These are phyloP conservation scores for Thunnus maccoyii DNA, from an alignment of 2,113 vertebrate species.

Conservation along the genomic window DNA sequence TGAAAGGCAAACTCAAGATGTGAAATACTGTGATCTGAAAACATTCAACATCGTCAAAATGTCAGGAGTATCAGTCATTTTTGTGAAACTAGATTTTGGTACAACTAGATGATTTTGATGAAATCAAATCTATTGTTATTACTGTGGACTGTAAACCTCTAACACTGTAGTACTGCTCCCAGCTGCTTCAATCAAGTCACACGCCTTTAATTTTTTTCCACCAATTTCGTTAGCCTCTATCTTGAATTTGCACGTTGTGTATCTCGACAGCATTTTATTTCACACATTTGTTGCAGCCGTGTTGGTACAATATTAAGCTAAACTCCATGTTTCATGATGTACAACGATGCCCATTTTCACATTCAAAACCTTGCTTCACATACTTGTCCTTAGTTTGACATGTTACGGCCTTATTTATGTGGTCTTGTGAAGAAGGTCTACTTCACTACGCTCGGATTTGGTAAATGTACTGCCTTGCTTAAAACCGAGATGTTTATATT, in stretches of 20 bases:
- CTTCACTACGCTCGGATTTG: slow-evolving; percentile 16
- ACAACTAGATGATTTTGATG: not conserved
- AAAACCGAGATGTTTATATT: slow-evolving; percentile 41
- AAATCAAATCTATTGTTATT: slow-evolving; percentile 6
- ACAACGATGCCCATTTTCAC: not conserved
- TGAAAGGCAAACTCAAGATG: slow-evolving; percentile 47
- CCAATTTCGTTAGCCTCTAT: not conserved
- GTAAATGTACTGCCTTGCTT: slow-evolving; percentile 15
- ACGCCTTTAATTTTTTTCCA: not conserved
- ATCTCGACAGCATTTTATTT: not conserved
- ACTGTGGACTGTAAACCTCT: slow-evolving; percentile 10
- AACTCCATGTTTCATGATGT: not conserved
- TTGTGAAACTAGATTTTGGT: slow-evolving; percentile 18
- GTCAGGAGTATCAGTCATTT: slow-evolving; percentile 7
- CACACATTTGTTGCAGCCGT: not conserved
- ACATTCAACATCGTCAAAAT: slow-evolving; percentile 1
- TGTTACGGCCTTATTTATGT: slow-evolving; percentile 48
- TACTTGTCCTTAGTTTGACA: slow-evolving; percentile 10
- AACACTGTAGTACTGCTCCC: not conserved
- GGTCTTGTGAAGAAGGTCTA: slow-evolving; percentile 29
- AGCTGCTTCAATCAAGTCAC: slow-evolving; percentile 14
- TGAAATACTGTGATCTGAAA: slow-evolving; percentile 60
- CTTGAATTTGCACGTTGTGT: not conserved
- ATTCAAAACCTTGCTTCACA: slow-evolving; percentile 1
- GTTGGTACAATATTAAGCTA: not conserved